These are phyloP conservation scores for Nesidiocoris tenuis DNA, from an alignment of 2,888 invertebrate genomes.

Conservation along the genomic window DNA sequence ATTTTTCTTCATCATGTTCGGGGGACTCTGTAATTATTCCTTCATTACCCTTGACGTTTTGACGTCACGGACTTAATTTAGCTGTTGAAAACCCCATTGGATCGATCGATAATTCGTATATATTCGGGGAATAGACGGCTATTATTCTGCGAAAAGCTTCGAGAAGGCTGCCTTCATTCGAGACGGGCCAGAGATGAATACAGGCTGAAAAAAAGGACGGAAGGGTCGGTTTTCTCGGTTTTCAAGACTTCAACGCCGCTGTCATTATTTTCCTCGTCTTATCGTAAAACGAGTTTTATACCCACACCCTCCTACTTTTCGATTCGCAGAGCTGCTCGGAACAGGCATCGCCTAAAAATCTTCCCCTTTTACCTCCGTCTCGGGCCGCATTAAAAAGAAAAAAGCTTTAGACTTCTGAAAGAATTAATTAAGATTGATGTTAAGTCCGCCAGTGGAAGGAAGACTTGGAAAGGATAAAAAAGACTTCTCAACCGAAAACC, in stretches of 20 bases:
- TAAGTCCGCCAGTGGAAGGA: constrained; percentile 40
- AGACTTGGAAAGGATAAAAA: constrained; percentile 15
- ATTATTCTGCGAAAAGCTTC: too few relatives aligned
- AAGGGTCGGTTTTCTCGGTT: neutral
- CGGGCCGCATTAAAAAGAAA: constrained; percentile 36
- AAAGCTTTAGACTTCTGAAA: constrained; percentile 44
- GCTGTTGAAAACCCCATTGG: too few relatives aligned
- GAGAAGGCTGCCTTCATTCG: neutral
- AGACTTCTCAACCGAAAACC: neutral
- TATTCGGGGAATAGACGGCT: too few relatives aligned
- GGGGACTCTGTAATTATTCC: too few relatives aligned
- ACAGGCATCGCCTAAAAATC: constrained; percentile 35
- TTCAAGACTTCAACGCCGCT: constrained; percentile 26
- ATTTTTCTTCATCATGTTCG: too few relatives aligned
- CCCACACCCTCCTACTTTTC: constrained; percentile 44
- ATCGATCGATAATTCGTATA: too few relatives aligned
- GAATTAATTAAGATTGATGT: constrained; percentile 49
- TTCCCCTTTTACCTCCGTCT: constrained; percentile 20
- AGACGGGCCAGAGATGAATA: neutral
- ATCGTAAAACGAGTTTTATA: constrained; percentile 49
- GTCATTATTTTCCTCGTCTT: constrained; percentile 49
- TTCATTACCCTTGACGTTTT: too few relatives aligned
- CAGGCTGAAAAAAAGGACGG: neutral
- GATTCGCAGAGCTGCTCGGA: constrained; percentile 43
- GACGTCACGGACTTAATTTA: too few relatives aligned